A percentile compares a stretch with the other conserved stretches of the same genome.
These are phyloP conservation scores for Montipora capitata DNA, from an alignment of 92 coral and sea anemone species.

Conservation along the genomic window DNA sequence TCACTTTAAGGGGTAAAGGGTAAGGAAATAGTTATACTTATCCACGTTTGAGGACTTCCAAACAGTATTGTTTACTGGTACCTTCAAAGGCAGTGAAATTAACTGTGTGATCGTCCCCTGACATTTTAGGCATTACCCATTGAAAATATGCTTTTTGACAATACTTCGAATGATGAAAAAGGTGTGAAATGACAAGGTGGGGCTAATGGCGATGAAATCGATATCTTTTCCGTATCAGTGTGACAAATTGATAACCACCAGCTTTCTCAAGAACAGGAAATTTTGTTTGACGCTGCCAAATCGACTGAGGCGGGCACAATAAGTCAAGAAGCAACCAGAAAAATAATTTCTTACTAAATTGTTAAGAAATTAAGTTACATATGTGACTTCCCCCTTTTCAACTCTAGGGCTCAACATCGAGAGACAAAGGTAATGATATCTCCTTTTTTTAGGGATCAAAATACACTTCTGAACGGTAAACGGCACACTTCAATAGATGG, in stretches of 20 bases:
- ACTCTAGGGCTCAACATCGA: not conserved
- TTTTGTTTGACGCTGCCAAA: not conserved
- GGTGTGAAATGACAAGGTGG: not conserved
- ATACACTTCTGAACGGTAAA: not conserved
- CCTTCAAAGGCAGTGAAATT: not conserved
- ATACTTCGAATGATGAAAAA: constrained; percentile 12
- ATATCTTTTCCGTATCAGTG: not conserved
- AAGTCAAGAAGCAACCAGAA: not conserved
- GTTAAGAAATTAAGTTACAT: too few relatives aligned
- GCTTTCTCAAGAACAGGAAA: not conserved
- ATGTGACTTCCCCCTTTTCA: not conserved
- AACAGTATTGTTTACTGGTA: constrained; percentile 5
- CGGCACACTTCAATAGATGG: not conserved
- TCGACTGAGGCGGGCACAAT: not conserved
- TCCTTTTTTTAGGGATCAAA: not conserved
- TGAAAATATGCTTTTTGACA: not conserved
- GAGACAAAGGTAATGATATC: constrained; percentile 8
- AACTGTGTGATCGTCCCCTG: too few relatives aligned
- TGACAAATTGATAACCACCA: not conserved
- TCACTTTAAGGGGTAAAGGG: constrained; percentile 16
- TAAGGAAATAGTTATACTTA: constrained; percentile 1
- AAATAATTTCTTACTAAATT: not conserved
- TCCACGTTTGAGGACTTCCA: not conserved
- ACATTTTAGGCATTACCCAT: too few relatives aligned
- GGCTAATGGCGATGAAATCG: constrained; percentile 13